Base-by-base conservation (phyloP, 2,113 vertebrate species). In the Uria aalge region DNA sequence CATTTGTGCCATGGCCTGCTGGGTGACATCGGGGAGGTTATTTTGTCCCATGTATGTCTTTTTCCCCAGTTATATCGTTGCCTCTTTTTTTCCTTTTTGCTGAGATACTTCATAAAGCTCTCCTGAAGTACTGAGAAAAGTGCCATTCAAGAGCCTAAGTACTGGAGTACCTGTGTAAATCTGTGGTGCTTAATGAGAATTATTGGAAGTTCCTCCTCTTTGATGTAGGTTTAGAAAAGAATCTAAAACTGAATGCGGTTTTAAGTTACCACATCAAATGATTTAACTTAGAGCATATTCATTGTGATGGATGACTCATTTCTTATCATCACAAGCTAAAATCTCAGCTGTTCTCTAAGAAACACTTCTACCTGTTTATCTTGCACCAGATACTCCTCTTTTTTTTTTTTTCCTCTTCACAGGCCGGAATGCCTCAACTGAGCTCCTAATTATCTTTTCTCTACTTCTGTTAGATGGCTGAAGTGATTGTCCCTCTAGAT, bases 231-330 rank as follows among this genome's bases (percentile, higher is more conserved):
- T 92, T 78, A 96, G 84, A 92, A 91, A 71, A 95, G 47, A 89
- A 68, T 91, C 84, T 96, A 94, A 89, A 97, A 89, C 86, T 85
- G 56, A 55, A 52, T 96, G 96, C 82, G 96, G 96, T 96, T 97
- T 97, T 67, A 74, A 85, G 84, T 93, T 97, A 92, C 95, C 96
- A 96, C 96, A 95, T 96, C 93, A 97, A 95, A 88, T 88, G 84
- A 40, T 85, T 75, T 81, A 67, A 84, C 73, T 84, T 6, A 53
- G 76, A 87, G 48, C 59, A 27, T 81, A 63, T 67, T 96, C 94
- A 89, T 69, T 43, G n/a, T 73, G 91, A 92, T 93, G 80, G 73
- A 59, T 96, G 96, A 97, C 90, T 97, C 95, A 96, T 92, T 93
- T 94, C 84, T 88, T 88, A 91, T 92, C 80, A 48, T 78, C 64